Conservation (phyloP, 2,888 invertebrate species). For the Phaonia tiefii region DNA sequence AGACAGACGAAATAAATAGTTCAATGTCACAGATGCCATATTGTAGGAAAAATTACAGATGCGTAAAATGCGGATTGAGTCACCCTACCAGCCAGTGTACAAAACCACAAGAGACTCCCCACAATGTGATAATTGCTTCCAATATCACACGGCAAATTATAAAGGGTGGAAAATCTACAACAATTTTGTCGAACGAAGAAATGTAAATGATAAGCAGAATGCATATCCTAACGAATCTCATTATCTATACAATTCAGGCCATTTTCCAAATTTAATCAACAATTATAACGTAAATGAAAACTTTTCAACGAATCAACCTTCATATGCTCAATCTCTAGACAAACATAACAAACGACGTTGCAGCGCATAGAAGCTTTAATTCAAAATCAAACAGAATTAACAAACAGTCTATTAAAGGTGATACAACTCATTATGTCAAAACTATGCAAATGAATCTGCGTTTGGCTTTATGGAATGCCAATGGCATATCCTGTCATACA, state of each 20-base stretch:
- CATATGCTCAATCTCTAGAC: neutral
- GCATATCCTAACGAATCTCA: too few species aligned
- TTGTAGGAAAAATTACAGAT: neutral
- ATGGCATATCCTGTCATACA: too few species aligned
- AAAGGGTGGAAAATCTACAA: too few species aligned
- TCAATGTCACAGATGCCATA: too few species aligned
- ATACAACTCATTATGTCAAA: neutral
- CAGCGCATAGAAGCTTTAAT: neutral
- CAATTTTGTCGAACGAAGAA: neutral
- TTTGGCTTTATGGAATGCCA: too few species aligned
- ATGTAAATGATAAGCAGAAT: neutral
- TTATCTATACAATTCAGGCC: too few species aligned
- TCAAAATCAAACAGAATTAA: constrained; percentile 12
- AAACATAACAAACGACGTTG: neutral
- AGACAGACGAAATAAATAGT: neutral
- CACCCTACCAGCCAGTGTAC: neutral
- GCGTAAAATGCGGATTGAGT: neutral
- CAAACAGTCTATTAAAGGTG: neutral
- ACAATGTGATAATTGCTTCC: neutral
- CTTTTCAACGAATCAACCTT: neutral
- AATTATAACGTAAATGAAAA: neutral
- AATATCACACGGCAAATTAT: neutral
- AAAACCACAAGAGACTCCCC: neutral
- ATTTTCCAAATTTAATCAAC: neutral
- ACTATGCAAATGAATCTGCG: neutral